Base-by-base conservation (phyloP, 1,140 invertebrate genomes). In the Drosophila ironensis region DNA sequence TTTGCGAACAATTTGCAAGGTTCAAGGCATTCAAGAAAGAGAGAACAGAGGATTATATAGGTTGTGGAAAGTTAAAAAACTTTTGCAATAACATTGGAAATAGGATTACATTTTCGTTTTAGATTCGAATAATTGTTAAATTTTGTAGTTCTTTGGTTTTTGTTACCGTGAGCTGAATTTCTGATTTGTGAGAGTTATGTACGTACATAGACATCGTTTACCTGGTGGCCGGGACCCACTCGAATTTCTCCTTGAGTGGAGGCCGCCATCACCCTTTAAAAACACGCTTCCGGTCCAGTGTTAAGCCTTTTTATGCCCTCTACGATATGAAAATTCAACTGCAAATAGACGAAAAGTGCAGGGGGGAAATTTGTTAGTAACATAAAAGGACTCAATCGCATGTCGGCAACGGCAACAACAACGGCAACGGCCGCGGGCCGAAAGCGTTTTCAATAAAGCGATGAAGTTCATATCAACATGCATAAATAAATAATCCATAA, bases 151-250 rank as follows among this genome's bases (percentile, higher is more conserved):
- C 63, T 67, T 64, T 56, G 46, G 50, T 60, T 53, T 70, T 84
- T 90, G 90, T 92, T 91, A 91, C 91, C 91, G 90, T 91, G 89
- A 90, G 84, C 81, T 86, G 80, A 86, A 73, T 86, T 87, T 86
- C 80, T 86, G 80, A 86, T 87, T 90, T 91, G 89, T 89, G 82
- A 90, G 89, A 90, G 87, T 90, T 91, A 92, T 91, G 91, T 92
- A 92, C 91, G 91, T 92, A 92, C 91, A 92, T 92, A 92, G 91
- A 92, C 91, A 90, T 92, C 91, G 91, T 92, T 92, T 92, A 97
- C 96, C 95, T 97, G 97, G 93, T 97, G 96, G 90, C 95, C 96
- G 90, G 95, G 94, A 91, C 97, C 97, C 91, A 98, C 96, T 93
- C 97, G 93, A 91, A 98, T 98, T 93, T 98, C 96, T 90, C 96